Base-by-base conservation (phyloP, 2,888 invertebrate species). In the Thumatha senex region DNA sequence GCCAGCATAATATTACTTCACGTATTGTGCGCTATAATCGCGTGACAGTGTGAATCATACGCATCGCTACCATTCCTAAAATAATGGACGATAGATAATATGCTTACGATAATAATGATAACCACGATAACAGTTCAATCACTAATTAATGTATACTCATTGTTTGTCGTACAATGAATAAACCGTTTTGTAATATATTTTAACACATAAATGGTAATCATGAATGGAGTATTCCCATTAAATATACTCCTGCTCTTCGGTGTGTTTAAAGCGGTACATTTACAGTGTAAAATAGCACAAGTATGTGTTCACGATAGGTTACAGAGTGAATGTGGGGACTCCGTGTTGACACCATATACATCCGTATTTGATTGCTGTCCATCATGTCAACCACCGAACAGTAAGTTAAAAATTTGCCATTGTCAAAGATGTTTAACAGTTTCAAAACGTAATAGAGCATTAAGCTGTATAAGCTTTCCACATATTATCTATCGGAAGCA, bases 351-450 rank as follows among this genome's bases (percentile, higher is more conserved):
- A 35, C 80, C 80, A 15, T 78, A 82, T 48, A 55, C 64, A 8
- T 67, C 62, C 34, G 72, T 91, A 62, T 77, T 69, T 49, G 82
- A 79, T 12, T 92, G 92, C 61, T 93, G 93, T 67, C 92, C 92
- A 11, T 81, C 82, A 29, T 93, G 93, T 65, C 18, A 24, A 24
- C 33, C 47, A 57, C 49, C 62, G 5, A 55, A 71, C 41, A 70
- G 70, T 71, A 68, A 58, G 51, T n/a, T 43, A 3, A 12, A 33
- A 11, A 18, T 34, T 24, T 24, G 2, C n/a, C 3, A 12, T 31
- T 5, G 5, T n/a, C 15, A 7, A 33, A 24, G 11, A 24, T 18
- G 12, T 12, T 2, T 15, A 50, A 34, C 30, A 43, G 24, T 14
- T 39, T 31, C 36, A 38, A 51, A 31, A 42, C 49, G 12, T 15